Evolutionary conservation across 2,113 vertebrate genomes (phyloP).

Genomic region (Diadophis punctatus): DNA sequence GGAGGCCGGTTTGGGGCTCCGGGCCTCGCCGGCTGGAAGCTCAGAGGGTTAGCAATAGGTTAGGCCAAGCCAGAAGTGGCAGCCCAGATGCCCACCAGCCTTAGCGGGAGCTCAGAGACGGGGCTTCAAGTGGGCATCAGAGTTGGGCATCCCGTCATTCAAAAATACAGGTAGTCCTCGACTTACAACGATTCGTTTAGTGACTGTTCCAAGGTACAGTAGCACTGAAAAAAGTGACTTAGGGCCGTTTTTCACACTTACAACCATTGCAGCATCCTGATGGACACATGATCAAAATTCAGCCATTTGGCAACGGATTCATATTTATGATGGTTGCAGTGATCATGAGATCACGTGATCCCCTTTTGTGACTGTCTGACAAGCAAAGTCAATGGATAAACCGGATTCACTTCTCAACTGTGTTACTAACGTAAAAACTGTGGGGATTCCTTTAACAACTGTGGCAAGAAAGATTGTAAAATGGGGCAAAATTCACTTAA

Average conservation of each 20-base stretch:
- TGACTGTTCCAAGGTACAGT: background rate
- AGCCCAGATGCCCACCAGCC: background rate
- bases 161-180: background rate
- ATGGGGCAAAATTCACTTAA: background rate
- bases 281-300: background rate
- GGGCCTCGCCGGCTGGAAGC: background rate
- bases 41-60: background rate
- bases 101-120: too few relatives aligned
- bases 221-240: background rate
- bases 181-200: background rate
- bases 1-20: background rate
- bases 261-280: background rate
- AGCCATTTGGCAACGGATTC: background rate
- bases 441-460: background rate
- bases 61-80: background rate
- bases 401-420: background rate
- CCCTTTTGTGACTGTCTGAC: background rate
- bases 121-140: background rate
- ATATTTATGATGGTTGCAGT: background rate
- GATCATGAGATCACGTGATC: background rate
- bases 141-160: too few relatives aligned
- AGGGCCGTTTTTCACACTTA: background rate
- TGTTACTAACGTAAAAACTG: background rate
- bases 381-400: background rate
- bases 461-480: background rate